Percentiles rank a stretch among this genome's conserved stretches.
These are phyloP conservation scores for Sceliomorpha sp. DNA, from an alignment of 2,888 invertebrate genomes.

Conservation along the genomic window DNA sequence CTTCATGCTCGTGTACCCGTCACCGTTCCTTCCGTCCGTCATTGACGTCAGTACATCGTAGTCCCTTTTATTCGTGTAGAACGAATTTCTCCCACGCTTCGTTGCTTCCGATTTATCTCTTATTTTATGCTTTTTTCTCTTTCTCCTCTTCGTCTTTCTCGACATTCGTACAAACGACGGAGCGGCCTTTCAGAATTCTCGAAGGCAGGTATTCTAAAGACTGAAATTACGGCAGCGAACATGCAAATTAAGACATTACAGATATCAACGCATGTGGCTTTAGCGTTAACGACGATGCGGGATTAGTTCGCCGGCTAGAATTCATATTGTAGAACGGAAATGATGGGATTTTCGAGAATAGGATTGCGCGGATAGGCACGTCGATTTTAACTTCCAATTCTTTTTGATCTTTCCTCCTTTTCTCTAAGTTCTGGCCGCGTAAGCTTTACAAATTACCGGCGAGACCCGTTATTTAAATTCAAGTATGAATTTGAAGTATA, in stretches of 20 bases:
- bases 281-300: constrained; percentile 20
- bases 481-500: no score
- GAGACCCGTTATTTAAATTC: no score
- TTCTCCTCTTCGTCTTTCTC: constrained; percentile 31
- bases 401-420: no score
- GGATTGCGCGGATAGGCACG: no score
- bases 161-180: constrained; percentile 7
- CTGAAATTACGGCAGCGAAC: constrained; percentile 33
- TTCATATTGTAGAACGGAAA: constrained; percentile 3
- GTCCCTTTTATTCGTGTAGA: constrained; percentile 34
- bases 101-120: constrained; percentile 42
- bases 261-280: constrained; percentile 20
- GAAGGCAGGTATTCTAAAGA: constrained; percentile 29
- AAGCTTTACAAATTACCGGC: no score
- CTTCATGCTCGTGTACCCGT: constrained; percentile 40
- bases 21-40: constrained; percentile 27
- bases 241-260: constrained; percentile 54
- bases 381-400: no score
- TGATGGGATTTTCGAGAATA: no score
- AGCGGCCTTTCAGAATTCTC: constrained; percentile 19
- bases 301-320: constrained; percentile 10
- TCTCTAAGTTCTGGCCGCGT: no score
- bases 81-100: constrained; percentile 51
- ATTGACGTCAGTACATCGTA: constrained; percentile 18
- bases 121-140: no score